These are phyloP conservation scores for Molothrus aeneus DNA, from an alignment of 2,797 vertebrate genomes.

Conservation along the genomic window DNA sequence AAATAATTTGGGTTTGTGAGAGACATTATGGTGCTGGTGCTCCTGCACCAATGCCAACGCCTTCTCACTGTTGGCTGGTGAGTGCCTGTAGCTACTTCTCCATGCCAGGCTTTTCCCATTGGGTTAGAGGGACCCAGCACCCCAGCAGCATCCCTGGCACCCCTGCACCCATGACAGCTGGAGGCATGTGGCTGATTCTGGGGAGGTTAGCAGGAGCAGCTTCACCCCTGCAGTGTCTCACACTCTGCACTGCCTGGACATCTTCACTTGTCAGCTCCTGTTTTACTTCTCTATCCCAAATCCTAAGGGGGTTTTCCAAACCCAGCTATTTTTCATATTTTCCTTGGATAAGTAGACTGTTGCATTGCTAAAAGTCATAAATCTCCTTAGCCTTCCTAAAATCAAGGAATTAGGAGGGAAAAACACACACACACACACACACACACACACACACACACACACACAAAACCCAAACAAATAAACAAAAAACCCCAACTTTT, in stretches of 20 bases:
- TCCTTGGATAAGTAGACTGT: neutral
- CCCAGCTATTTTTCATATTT: neutral
- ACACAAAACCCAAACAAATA: neutral
- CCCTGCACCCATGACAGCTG: neutral
- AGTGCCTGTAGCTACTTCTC: neutral
- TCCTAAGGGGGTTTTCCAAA: neutral
- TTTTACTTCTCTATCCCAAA: neutral
- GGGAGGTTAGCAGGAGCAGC: neutral
- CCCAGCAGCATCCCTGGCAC: neutral
- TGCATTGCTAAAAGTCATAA: neutral
- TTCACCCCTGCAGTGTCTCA: neutral
- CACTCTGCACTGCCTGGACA: neutral
- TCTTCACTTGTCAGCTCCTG: neutral
- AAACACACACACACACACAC: too few relatives aligned
- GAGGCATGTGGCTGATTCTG: neutral
- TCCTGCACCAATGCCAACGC: fast-evolving
- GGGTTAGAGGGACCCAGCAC: neutral
- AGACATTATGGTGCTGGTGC: neutral
- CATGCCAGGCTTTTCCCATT: fast-evolving
- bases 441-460: too few relatives aligned
- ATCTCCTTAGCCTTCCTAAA: neutral
- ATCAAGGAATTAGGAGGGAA: neutral
- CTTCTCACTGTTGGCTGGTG: neutral
- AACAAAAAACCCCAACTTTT: neutral
- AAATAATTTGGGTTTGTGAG: neutral